These are phyloP conservation scores for Maconellicoccus hirsutus DNA, from an alignment of 1,140 invertebrate genomes.

Conservation along the genomic window DNA sequence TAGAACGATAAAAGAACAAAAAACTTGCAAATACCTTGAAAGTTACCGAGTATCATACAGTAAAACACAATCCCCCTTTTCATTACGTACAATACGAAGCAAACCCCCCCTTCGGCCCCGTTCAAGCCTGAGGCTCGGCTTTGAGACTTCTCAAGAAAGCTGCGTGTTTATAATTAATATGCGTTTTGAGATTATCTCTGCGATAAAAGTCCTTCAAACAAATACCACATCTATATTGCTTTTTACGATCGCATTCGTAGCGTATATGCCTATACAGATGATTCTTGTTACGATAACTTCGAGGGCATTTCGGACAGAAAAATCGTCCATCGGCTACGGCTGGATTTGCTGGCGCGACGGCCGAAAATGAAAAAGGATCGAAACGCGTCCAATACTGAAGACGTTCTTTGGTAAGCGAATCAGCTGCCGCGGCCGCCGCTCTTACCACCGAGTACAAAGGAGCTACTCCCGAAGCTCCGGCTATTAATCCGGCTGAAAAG, in stretches of 20 bases:
- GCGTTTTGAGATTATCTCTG: constrained; percentile 28
- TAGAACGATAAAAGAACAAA: too few relatives aligned
- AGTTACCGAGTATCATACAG: too few relatives aligned
- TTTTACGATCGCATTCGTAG: constrained; percentile 47
- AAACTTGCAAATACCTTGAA: too few relatives aligned
- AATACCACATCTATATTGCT: constrained; percentile 42
- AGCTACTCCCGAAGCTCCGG: constrained; percentile 12
- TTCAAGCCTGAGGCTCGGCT: background rate
- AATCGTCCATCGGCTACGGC: constrained; percentile 25
- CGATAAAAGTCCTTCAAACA: constrained; percentile 44
- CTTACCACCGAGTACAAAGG: constrained; percentile 14
- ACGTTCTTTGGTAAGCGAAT: constrained; percentile 27
- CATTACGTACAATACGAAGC: too few relatives aligned
- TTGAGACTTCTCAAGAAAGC: background rate
- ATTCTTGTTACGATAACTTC: constrained; percentile 28
- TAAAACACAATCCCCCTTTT: too few relatives aligned
- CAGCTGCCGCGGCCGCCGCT: constrained; percentile 15
- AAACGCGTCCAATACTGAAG: constrained; percentile 30
- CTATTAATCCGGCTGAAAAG: constrained; percentile 7
- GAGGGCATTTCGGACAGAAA: constrained; percentile 27
- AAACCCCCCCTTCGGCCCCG: too few relatives aligned
- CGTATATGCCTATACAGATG: constrained; percentile 39
- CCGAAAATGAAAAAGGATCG: constrained; percentile 11
- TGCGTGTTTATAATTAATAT: constrained; percentile 28
- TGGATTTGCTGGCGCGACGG: background rate